A percentile compares a stretch with the other conserved stretches of the same genome.
These are phyloP conservation scores for Microplitis manilae DNA, from an alignment of 2,888 invertebrate genomes.

Conservation along the genomic window DNA sequence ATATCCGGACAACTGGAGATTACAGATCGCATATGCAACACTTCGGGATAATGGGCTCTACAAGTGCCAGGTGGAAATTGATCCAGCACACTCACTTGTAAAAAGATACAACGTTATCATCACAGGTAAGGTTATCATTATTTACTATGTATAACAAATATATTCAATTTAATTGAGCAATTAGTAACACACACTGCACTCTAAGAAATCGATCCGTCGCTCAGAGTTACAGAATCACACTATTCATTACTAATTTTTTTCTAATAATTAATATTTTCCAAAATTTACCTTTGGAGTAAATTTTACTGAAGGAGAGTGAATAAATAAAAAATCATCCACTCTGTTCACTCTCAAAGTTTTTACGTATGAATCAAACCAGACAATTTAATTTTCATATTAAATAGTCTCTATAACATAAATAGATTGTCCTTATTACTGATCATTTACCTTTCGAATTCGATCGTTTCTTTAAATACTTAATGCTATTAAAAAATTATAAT, in stretches of 20 bases:
- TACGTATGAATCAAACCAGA: no score
- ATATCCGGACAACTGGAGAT: constrained; percentile 77
- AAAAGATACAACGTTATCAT: constrained; percentile 76
- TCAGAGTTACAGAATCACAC: no score
- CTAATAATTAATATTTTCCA: not conserved
- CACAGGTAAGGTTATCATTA: constrained; percentile 64
- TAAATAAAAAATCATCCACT: not conserved
- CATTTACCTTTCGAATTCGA: no score
- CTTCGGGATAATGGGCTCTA: constrained; percentile 77
- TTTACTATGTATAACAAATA: not conserved
- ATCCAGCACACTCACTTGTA: constrained; percentile 74
- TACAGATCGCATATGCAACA: constrained; percentile 76
- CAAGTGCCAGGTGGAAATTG: constrained; percentile 79
- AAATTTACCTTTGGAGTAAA: not conserved
- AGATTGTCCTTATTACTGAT: no score
- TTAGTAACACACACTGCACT: no score
- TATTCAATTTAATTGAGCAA: no score
- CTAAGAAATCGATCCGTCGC: no score
- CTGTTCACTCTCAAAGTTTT: not conserved
- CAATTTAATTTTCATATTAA: not conserved
- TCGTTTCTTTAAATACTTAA: no score
- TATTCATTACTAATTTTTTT: not conserved
- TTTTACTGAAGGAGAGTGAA: not conserved
- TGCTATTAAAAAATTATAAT: no score
- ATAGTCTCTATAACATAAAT: no score